Percentiles rank a stretch among this genome's conserved stretches.
phyloP scores from a whole-genome alignment of 1,140 invertebrate genomes.

The Penaeus vannamei region DNA sequence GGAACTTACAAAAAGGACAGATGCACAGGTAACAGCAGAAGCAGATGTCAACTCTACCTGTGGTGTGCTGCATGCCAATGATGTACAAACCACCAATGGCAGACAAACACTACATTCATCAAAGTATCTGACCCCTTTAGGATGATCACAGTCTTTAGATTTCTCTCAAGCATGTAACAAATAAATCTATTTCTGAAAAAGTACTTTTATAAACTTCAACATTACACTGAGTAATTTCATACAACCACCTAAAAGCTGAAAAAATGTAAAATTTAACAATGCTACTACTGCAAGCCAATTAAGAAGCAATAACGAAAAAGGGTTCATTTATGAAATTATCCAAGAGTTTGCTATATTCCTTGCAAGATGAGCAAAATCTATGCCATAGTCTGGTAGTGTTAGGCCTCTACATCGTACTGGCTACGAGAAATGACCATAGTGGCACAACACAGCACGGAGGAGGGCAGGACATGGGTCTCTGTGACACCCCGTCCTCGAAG shows the following conservation, averaged over 20 bases:
- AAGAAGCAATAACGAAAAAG: slow-evolving; percentile 49
- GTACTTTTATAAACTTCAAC: slow-evolving; percentile 48
- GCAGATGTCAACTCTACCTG: too few species aligned
- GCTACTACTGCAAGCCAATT: slow-evolving; percentile 44
- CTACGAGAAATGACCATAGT: slow-evolving; percentile 54
- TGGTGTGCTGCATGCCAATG: neutral
- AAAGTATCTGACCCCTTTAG: slow-evolving; percentile 38
- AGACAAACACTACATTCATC: slow-evolving; percentile 35
- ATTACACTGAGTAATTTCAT: slow-evolving; percentile 52
- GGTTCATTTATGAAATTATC: slow-evolving; percentile 39
- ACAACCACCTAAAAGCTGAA: slow-evolving; percentile 52
- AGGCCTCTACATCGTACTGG: slow-evolving; percentile 50
- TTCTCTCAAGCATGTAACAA: slow-evolving; percentile 44
- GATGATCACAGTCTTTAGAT: slow-evolving; percentile 46
- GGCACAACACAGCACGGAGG: slow-evolving; percentile 57
- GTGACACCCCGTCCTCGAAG: slow-evolving; percentile 43
- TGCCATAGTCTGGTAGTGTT: slow-evolving; percentile 48
- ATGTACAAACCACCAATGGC: slow-evolving; percentile 4
- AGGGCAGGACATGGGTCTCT: slow-evolving; percentile 45
- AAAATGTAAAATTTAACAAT: slow-evolving; percentile 35
- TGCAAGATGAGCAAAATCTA: slow-evolving; percentile 57
- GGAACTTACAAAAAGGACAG: too few species aligned
- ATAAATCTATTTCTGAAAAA: slow-evolving; percentile 43
- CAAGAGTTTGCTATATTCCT: slow-evolving; percentile 45
- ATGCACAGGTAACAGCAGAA: too few species aligned